These are phyloP conservation scores for Acipenser oxyrinchus DNA, from an alignment of 2,797 vertebrate species.

Conservation along the genomic window DNA sequence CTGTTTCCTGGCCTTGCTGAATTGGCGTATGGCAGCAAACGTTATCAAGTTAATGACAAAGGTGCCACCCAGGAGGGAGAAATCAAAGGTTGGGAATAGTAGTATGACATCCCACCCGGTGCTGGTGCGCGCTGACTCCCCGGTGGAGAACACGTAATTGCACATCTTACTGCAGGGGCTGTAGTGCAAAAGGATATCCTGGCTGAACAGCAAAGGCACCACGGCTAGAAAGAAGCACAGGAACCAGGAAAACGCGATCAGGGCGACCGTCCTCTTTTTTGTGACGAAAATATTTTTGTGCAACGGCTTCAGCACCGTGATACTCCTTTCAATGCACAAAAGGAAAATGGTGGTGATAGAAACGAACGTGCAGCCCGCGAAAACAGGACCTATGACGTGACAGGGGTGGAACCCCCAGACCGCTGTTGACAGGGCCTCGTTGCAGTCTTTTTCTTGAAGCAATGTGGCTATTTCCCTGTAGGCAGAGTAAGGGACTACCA, in stretches of 20 bases:
- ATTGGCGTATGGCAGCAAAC: slow-evolving; percentile 29
- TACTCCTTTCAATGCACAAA: slow-evolving; percentile 33
- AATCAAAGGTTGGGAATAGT: slow-evolving; percentile 37
- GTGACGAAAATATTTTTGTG: slow-evolving; percentile 37
- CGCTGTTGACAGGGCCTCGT: slow-evolving; percentile 3
- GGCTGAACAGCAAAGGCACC: slow-evolving; percentile 26
- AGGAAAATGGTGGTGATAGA: slow-evolving; percentile 42
- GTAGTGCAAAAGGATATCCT: slow-evolving; percentile 30
- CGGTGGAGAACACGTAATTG: slow-evolving; percentile 23
- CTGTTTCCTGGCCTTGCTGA: slow-evolving; percentile 23
- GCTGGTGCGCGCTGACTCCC: background rate
- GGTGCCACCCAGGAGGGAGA: slow-evolving; percentile 31
- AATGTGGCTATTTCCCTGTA: slow-evolving; percentile 27
- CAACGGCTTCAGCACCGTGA: slow-evolving; percentile 37
- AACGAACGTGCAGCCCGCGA: slow-evolving; percentile 37
- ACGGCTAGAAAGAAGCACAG: slow-evolving; percentile 33
- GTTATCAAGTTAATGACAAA: slow-evolving; percentile 34
- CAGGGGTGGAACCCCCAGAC: slow-evolving; percentile 23
- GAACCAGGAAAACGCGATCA: slow-evolving; percentile 34
- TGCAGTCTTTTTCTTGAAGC: background rate
- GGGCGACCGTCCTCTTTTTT: slow-evolving; percentile 27
- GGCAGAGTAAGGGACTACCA: slow-evolving; percentile 39
- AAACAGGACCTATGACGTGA: slow-evolving; percentile 31
- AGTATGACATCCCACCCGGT: slow-evolving; percentile 32
- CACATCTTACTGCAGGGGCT: slow-evolving; percentile 41